Evolutionary conservation across 30 jellyfish, hydroid and myxozoan species (phyloP).

Genomic region (Morbakka virulenta): DNA sequence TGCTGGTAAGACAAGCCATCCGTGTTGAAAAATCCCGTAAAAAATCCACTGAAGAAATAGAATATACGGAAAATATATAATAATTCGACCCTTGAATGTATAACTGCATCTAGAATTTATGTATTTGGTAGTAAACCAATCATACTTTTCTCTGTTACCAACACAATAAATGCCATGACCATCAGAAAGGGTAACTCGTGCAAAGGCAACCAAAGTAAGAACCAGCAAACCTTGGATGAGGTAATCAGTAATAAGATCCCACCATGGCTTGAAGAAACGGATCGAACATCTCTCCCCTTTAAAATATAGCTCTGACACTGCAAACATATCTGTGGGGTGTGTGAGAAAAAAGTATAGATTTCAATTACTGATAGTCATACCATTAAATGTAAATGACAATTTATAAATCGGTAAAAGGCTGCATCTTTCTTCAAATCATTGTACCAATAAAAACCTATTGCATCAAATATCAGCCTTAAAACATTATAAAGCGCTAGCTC

Average conservation of each 20-base stretch:
- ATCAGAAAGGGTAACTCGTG: constrained; percentile 55
- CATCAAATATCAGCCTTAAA: too few relatives aligned
- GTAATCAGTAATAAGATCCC: constrained; percentile 78
- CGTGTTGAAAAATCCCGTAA: constrained; percentile 39
- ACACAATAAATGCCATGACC: constrained; percentile 57
- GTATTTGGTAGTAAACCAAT: constrained; percentile 58
- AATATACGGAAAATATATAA: constrained; percentile 66
- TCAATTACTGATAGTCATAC: too few relatives aligned
- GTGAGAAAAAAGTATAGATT: too few relatives aligned
- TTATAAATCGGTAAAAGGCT: too few relatives aligned
- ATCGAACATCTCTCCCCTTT: constrained; percentile 32
- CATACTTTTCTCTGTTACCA: constrained; percentile 32
- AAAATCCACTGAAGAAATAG: constrained; percentile 59
- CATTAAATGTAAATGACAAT: too few relatives aligned
- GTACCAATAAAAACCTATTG: too few relatives aligned
- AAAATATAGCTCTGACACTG: constrained; percentile 55
- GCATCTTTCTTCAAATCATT: too few relatives aligned
- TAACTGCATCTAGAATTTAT: constrained; percentile 63
- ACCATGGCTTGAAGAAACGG: constrained; percentile 80
- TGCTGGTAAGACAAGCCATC: constrained; percentile 77
- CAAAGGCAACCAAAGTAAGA: constrained; percentile 54
- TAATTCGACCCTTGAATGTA: constrained; percentile 48
- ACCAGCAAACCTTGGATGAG: constrained; percentile 62
- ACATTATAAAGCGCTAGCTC: too few relatives aligned
- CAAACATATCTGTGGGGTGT: constrained; percentile 61